A percentile compares a stretch with the other conserved stretches of the same genome.
Conservation (phyloP, 2,888 invertebrate species). For the Actias luna region DNA sequence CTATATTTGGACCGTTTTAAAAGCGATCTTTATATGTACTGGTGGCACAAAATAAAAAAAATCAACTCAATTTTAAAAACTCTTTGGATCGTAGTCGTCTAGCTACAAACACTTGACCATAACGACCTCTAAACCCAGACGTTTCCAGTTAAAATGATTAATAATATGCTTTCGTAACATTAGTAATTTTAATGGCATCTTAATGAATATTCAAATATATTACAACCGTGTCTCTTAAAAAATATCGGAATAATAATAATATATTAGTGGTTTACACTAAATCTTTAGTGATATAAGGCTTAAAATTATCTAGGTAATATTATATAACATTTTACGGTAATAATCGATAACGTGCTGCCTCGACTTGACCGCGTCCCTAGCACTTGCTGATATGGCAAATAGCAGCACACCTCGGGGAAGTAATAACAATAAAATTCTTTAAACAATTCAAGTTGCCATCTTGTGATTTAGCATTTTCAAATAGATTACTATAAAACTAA, state of each 20-base stretch:
- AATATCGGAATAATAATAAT: neutral
- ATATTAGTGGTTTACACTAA: neutral
- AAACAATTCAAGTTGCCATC: neutral
- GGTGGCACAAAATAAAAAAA: neutral
- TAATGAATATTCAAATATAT: neutral
- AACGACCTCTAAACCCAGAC: neutral
- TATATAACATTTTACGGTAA: slow-evolving; percentile 22
- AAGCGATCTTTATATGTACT: neutral
- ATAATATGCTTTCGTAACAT: neutral
- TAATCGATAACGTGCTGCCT: slow-evolving; percentile 46
- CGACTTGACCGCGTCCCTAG: slow-evolving; percentile 49
- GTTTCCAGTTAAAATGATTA: neutral
- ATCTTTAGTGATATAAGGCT: neutral
- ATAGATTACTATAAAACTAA: slow-evolving; percentile 26
- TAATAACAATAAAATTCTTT: slow-evolving; percentile 26
- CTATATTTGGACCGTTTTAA: too few relatives aligned
- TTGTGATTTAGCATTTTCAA: neutral
- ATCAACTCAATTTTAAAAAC: neutral
- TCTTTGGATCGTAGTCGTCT: neutral
- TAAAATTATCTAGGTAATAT: too few relatives aligned
- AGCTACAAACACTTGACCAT: neutral
- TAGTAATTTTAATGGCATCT: neutral
- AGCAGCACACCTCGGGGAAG: slow-evolving; percentile 37
- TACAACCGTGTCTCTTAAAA: neutral
- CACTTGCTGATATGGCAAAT: slow-evolving; percentile 55